A percentile compares a stretch with the other conserved stretches of the same genome.
These are phyloP conservation scores for Taenioides sp. DNA, from an alignment of 2,797 vertebrate genomes.

Conservation along the genomic window DNA sequence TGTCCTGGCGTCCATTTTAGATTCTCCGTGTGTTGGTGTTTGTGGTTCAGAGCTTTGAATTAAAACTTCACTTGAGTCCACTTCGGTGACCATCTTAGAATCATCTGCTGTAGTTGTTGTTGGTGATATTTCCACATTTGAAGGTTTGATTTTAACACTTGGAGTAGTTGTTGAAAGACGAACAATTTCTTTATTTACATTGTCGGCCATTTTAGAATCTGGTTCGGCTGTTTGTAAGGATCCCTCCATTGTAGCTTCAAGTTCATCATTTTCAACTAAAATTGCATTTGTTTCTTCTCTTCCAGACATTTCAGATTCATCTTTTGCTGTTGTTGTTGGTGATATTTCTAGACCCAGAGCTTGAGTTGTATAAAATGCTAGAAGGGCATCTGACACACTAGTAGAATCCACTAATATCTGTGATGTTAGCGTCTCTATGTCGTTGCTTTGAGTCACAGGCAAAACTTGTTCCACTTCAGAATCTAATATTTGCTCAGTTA, in stretches of 20 bases:
- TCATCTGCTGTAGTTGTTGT: no score
- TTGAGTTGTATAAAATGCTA: no score
- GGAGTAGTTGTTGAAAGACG: not conserved
- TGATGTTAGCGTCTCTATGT: not conserved
- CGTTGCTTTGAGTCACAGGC: no score
- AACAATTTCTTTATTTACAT: not conserved
- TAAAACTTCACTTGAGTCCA: no score
- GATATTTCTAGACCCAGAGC: not conserved
- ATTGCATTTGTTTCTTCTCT: not conserved
- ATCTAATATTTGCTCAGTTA: not conserved
- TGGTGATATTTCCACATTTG: not conserved
- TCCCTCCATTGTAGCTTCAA: no score
- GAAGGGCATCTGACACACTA: no score
- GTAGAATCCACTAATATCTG: not conserved
- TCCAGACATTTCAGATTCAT: not conserved
- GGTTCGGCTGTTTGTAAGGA: no score
- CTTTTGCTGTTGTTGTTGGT: not conserved
- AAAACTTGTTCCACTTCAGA: no score
- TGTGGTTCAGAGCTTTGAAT: not conserved
- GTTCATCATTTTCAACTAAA: not conserved
- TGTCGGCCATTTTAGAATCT: no score
- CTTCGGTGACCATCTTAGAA: not conserved
- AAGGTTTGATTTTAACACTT: not conserved
- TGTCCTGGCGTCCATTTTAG: not conserved
- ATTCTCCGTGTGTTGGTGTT: not conserved